Conservation (phyloP, 2,888 invertebrate genomes). For the Busseola fusca region DNA sequence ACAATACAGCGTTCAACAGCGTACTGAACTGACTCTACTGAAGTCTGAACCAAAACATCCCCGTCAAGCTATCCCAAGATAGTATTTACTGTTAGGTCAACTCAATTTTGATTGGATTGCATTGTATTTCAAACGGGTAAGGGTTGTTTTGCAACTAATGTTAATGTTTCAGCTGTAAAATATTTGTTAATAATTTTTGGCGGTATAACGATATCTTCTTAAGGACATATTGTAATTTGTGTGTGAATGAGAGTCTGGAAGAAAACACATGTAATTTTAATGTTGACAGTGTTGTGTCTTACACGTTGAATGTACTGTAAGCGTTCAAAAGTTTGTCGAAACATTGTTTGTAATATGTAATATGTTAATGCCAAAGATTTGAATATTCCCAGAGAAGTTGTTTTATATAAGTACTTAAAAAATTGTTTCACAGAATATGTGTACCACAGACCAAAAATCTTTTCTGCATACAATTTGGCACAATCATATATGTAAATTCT, state of each 20-base stretch:
- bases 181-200: constrained; percentile 54
- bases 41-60: constrained; percentile 37
- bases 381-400: constrained; percentile 39
- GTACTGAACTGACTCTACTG: constrained; percentile 50
- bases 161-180: constrained; percentile 24
- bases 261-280: constrained; percentile 71
- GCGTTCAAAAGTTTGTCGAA: constrained; percentile 19
- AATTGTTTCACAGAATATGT: constrained; percentile 2
- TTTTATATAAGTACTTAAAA: neutral
- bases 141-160: constrained; percentile 22
- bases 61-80: constrained; percentile 37
- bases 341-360: constrained; percentile 27
- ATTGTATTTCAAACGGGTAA: constrained; percentile 25
- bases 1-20: constrained; percentile 29
- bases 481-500: constrained; percentile 45
- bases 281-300: constrained; percentile 57
- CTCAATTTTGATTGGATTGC: neutral
- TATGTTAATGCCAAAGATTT: constrained; percentile 40
- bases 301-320: constrained; percentile 57
- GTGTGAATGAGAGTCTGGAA: constrained; percentile 64
- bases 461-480: constrained; percentile 5
- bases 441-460: neutral
- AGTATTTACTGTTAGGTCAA: constrained; percentile 9
- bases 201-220: constrained; percentile 51
- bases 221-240: constrained; percentile 70